Base-by-base conservation (phyloP, 2,888 invertebrate genomes). In the Apoda limacodes region DNA sequence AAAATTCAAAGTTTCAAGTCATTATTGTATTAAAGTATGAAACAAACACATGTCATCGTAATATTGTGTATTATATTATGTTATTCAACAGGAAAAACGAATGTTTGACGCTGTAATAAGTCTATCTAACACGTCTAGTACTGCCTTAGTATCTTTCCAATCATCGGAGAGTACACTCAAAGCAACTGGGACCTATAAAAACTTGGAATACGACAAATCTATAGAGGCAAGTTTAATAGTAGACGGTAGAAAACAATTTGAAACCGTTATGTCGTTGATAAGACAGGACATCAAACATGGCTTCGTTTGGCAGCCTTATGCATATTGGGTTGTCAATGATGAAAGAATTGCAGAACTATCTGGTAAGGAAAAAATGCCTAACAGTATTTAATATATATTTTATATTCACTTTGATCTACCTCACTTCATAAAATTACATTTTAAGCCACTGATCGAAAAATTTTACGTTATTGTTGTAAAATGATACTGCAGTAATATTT, bases 151-250 rank as follows among this genome's bases (percentile, higher is more conserved):
- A 11, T 61, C 86, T 1, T 76, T 92, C 31, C 83, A 87, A 43
- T 89, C 90, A 2, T 85, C 85, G 2, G 83, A 85, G 11, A 88
- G 85, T 40, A 84, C 82, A 0, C 71, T 91, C 3, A 75, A 85
- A 26, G 91, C 91, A 0, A 84, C 86, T 40, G 92, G 90, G 0
- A 82, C 84, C 37, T 92, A 90, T 45, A 85, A 85, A 30, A 88
- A 89, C 51, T 82, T 87, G 14, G 85, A 85, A 0, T 81, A 85
- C 37, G 87, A 90, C 50, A 88, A 88, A 37, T 84, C 84, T 5
- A 53, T 92, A 4, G 85, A 89, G 43, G 80, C 91, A 0, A 87
- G 86, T 13, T 55, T 93, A 2, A 88, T 91, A 43, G 86, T 90
- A 4, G 88, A 93, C 49, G 88, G 89, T 0, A 78, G 85, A 25